phyloP scores from a whole-genome alignment of 2,797 vertebrate species.

The Caiman crocodilus region DNA sequence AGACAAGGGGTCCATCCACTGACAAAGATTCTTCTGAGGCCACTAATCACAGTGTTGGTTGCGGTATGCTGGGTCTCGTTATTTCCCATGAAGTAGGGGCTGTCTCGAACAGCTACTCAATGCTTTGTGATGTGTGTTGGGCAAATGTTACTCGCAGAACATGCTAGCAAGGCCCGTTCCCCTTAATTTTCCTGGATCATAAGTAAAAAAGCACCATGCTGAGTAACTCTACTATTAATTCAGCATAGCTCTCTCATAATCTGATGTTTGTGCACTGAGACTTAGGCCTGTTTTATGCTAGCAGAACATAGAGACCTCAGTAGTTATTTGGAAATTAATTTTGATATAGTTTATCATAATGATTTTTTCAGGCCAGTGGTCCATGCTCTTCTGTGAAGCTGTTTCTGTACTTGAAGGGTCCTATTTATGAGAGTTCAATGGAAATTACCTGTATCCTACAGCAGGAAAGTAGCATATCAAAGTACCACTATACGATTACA shows the following conservation, averaged over 20 bases:
- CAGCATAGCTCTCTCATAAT: constrained; percentile 33
- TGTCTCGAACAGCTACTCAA: neutral
- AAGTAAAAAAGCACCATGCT: constrained; percentile 25
- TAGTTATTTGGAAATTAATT: neutral
- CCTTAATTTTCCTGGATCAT: constrained; percentile 53
- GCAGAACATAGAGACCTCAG: neutral
- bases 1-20: neutral
- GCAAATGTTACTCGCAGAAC: constrained; percentile 6
- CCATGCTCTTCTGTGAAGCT: rapidly evolving
- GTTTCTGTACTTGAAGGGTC: neutral
- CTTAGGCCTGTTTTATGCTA: neutral
- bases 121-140: constrained; percentile 23
- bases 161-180: constrained; percentile 13
- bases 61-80: constrained; percentile 47
- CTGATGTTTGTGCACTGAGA: neutral
- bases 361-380: neutral
- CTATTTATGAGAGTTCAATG: neutral
- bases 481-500: rapidly evolving
- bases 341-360: neutral
- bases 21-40: constrained; percentile 28
- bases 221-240: constrained; percentile 37
- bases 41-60: constrained; percentile 58
- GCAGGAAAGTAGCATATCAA: neutral
- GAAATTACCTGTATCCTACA: neutral
- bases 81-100: constrained; percentile 57